phyloP scores from a whole-genome alignment of 2,113 vertebrate genomes.

The Zingel zingel region DNA sequence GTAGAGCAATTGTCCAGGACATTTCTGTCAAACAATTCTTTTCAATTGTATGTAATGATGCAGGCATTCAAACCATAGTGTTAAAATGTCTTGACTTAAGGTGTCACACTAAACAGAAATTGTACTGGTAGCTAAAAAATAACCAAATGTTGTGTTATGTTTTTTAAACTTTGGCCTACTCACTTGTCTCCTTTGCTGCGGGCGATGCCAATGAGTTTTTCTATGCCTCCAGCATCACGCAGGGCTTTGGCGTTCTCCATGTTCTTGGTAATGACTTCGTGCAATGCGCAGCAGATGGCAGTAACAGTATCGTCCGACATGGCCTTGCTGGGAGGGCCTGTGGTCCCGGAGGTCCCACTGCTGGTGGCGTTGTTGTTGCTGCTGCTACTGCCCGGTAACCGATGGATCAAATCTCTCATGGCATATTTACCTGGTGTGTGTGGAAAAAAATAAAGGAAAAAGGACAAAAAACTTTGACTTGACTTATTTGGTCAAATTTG shows the following conservation, averaged over 20 bases:
- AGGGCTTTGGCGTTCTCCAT: constrained; percentile 99
- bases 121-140: too few species aligned
- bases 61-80: not conserved
- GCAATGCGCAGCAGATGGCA: constrained; percentile 97
- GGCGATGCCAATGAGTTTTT: constrained; percentile 97
- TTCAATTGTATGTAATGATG: not conserved
- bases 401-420: constrained; percentile 98
- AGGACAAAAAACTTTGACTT: not conserved
- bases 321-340: constrained; percentile 89
- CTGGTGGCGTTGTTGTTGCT: constrained; percentile 83
- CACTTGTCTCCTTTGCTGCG: constrained; percentile 99
- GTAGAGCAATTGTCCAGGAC: not conserved
- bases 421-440: constrained; percentile 93
- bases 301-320: constrained; percentile 99
- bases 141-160: not conserved
- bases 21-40: not conserved
- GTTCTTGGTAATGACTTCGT: constrained; percentile 99
- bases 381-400: constrained; percentile 93
- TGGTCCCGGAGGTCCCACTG: constrained; percentile 82
- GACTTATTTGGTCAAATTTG: constrained; percentile 1
- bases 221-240: constrained; percentile 96
- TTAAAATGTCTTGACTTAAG: not conserved
- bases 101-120: not conserved
- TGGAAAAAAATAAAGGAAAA: not conserved
- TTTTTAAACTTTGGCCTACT: constrained; percentile 64